phyloP scores from a whole-genome alignment of 2,888 invertebrate species.

The Gastrophysa polygoni region DNA sequence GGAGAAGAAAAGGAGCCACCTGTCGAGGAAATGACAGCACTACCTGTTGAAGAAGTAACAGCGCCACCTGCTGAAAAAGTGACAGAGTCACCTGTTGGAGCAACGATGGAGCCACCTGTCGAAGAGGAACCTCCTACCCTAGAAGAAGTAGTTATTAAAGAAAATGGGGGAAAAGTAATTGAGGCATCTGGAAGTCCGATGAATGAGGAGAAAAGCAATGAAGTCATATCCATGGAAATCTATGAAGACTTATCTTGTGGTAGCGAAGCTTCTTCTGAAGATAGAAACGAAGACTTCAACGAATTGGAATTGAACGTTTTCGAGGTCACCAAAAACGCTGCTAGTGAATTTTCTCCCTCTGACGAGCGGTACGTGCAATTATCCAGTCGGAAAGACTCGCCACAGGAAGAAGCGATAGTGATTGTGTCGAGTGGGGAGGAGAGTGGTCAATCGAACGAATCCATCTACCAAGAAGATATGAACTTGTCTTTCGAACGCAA shows the following conservation, averaged over 20 bases:
- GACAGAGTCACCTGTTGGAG: background rate
- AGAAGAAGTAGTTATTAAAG: background rate
- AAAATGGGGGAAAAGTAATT: background rate
- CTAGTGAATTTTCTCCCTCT: too few species aligned
- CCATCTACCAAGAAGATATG: background rate
- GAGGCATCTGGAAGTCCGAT: background rate
- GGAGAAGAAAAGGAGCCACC: background rate
- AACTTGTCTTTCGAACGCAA: slow-evolving; percentile 4
- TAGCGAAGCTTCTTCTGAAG: slow-evolving; percentile 24
- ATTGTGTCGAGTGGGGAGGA: slow-evolving; percentile 15
- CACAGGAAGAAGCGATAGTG: slow-evolving; percentile 8
- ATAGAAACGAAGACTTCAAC: slow-evolving; percentile 19
- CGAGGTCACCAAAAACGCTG: slow-evolving; percentile 2
- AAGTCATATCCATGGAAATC: slow-evolving; percentile 21
- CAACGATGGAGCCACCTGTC: background rate
- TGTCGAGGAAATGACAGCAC: background rate
- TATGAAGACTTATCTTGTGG: slow-evolving; percentile 41
- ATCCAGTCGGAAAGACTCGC: slow-evolving; percentile 12
- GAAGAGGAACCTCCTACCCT: background rate
- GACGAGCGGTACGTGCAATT: too few species aligned
- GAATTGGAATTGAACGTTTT: slow-evolving; percentile 29
- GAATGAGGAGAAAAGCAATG: background rate
- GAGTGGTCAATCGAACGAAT: background rate
- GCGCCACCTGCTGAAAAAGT: background rate
- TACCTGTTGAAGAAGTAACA: slow-evolving; percentile 14